Evolutionary conservation across 2,797 vertebrate species (phyloP).

Genomic region (Anolis apletophallus): DNA sequence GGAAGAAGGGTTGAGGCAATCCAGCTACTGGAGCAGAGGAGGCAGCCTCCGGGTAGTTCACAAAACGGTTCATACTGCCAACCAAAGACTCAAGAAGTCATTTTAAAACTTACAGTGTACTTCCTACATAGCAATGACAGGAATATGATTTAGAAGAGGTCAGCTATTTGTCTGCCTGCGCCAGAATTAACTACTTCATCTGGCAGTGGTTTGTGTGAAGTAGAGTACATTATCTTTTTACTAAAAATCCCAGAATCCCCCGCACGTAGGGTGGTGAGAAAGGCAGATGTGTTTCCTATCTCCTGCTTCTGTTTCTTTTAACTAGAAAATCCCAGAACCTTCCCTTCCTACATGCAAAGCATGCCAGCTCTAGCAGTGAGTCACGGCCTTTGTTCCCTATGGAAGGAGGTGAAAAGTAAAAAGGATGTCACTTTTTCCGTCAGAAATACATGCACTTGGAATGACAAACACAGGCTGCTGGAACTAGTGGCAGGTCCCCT

Average conservation of each 20-base stretch:
- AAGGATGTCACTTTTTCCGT: background rate
- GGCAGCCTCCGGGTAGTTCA: background rate
- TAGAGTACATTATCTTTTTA: too few relatives aligned
- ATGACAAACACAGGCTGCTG: background rate
- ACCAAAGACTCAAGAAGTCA: background rate
- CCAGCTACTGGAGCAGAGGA: background rate
- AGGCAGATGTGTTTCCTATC: background rate
- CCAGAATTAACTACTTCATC: background rate
- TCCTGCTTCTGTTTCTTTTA: background rate
- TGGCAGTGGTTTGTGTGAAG: background rate
- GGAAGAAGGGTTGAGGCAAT: background rate
- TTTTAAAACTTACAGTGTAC: too few relatives aligned
- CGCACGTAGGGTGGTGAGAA: too few relatives aligned
- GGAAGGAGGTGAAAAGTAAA: background rate
- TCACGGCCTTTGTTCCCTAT: background rate
- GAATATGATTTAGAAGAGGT: background rate
- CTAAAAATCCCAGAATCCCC: too few relatives aligned
- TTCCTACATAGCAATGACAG: background rate
- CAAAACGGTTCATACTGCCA: too few relatives aligned
- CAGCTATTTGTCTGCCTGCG: background rate
- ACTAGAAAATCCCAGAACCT: background rate
- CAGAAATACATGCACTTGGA: background rate
- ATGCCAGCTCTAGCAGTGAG: background rate
- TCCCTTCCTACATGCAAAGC: background rate
- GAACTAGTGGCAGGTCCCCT: background rate